Evolutionary conservation across 2,888 invertebrate species (phyloP).

Genomic region (Steinernema carpocapsae): DNA sequence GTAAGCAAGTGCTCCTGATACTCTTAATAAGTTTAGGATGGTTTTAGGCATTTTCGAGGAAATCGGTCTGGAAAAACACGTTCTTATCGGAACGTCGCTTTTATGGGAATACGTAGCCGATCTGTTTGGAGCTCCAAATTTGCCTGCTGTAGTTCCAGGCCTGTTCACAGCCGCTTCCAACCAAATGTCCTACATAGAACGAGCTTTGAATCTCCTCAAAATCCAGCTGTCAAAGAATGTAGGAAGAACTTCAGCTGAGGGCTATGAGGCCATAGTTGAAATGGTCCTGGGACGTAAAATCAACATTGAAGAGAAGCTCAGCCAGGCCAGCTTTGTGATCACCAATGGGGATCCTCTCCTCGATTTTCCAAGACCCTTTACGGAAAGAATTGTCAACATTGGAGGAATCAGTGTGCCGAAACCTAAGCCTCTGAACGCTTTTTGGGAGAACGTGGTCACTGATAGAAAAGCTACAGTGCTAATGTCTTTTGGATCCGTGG

Average conservation of each 20-base stretch:
- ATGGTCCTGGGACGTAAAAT: not conserved
- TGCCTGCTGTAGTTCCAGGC: conserved; percentile 23
- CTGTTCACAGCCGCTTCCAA: conserved; percentile 16
- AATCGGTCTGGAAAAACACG: conserved; percentile 42
- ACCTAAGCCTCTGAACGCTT: conserved; percentile 23
- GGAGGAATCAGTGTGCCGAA: conserved; percentile 42
- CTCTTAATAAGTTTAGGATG: not conserved
- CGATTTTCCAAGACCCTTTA: conserved; percentile 52
- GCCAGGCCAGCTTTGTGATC: conserved; percentile 46
- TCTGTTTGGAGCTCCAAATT: conserved; percentile 5
- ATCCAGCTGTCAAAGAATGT: not conserved
- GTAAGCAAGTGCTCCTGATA: conserved; percentile 21
- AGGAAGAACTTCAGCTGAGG: not conserved
- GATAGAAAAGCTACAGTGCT: conserved; percentile 24
- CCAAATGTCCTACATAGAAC: conserved; percentile 32
- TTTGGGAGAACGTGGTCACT: not conserved
- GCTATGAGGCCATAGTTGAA: not conserved
- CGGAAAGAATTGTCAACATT: too few species aligned
- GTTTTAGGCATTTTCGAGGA: conserved; percentile 47
- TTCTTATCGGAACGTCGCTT: not conserved
- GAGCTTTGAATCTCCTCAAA: conserved; percentile 21
- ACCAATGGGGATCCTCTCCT: conserved; percentile 51
- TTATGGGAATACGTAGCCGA: not conserved
- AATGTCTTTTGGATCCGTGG: conserved; percentile 36
- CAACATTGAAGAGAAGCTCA: conserved; percentile 36